Base-by-base conservation (phyloP, 2,888 invertebrate species). In the Punctoribates punctum region DNA sequence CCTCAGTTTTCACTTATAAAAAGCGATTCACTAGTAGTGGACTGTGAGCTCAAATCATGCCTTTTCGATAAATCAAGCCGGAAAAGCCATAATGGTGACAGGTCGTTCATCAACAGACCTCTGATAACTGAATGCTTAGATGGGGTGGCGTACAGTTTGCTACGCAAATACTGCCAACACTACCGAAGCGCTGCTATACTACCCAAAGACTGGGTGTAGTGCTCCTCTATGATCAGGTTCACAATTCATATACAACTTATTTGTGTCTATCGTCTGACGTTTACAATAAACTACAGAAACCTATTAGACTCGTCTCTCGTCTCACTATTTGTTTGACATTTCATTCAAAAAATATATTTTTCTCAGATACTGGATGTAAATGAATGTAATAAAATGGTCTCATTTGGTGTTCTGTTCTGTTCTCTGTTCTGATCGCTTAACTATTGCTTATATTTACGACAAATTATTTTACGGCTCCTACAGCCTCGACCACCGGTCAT, bases 61-160 rank as follows among this genome's bases (percentile, higher is more conserved):
- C 62, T 62, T 62, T 62, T 62, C 62, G 62, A 62, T 62, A 62
- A 62, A 62, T 62, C 62, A 62, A 62, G 62, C 62, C 29, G 62
- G 29, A 62, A 51, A 62, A 62, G 15, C 62, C 62, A 62, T 62
- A 62, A 62, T 62, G 62, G 15, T 62, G 62, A 62, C 62, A 62
- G 62, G 62, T 62, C 62, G 62, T 62, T 62, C 62, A 62, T 62
- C 62, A 62, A 62, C 62, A 62, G n/a, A 62, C 29, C 15, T 6
- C n/a, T 20, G 54, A 54, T 54, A 54, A 20, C 34, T 27, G 23
- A 27, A 60, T 60, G 11, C 11, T 11, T 62, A 25, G 23, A 62
- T 62, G 62, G 62, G 62, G 62, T 62, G 62, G 60, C 60, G 27
- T 20, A 60, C 34, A 34, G 34, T 34, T 6, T 4, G 60, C 23